Percentiles rank a stretch among this genome's conserved stretches.
phyloP scores from a whole-genome alignment of 2,797 vertebrate species.

The Naso thynnoides region DNA sequence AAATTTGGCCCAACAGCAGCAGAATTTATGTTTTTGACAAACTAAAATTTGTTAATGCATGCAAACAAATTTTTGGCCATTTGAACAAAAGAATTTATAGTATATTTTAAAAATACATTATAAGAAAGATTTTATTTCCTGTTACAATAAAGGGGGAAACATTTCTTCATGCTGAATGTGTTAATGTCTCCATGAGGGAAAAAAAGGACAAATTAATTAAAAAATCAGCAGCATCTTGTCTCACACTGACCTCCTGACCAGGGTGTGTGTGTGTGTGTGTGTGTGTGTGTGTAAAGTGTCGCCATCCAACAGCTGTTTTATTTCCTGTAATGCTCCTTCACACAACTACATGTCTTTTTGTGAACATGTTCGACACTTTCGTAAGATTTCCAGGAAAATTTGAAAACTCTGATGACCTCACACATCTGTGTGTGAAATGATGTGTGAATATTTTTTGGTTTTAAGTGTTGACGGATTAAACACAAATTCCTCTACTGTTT shows the following conservation, averaged over 20 bases:
- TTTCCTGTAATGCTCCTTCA: background rate
- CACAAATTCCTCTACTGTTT: background rate
- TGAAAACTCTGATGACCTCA: background rate
- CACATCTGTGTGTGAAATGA: background rate
- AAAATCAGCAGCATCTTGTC: background rate
- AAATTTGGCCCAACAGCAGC: too few relatives aligned
- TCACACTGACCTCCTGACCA: background rate
- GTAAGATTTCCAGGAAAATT: constrained; percentile 13
- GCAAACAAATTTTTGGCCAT: too few relatives aligned
- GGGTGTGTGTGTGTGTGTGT: background rate
- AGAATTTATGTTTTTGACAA: too few relatives aligned
- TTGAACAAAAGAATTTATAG: too few relatives aligned
- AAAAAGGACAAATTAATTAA: background rate
- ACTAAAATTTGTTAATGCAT: too few relatives aligned
- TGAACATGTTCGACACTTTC: background rate
- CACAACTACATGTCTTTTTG: background rate
- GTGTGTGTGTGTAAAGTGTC: background rate
- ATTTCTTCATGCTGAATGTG: too few relatives aligned
- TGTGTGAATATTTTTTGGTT: constrained; percentile 13
- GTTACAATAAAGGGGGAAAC: background rate
- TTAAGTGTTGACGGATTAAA: background rate
- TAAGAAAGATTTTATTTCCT: background rate
- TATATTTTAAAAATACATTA: too few relatives aligned
- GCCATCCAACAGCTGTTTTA: constrained; percentile 6
- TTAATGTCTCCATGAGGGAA: too few relatives aligned